Conservation (phyloP, 2,888 invertebrate species). For the Poecilobothrus nobilitatus region DNA sequence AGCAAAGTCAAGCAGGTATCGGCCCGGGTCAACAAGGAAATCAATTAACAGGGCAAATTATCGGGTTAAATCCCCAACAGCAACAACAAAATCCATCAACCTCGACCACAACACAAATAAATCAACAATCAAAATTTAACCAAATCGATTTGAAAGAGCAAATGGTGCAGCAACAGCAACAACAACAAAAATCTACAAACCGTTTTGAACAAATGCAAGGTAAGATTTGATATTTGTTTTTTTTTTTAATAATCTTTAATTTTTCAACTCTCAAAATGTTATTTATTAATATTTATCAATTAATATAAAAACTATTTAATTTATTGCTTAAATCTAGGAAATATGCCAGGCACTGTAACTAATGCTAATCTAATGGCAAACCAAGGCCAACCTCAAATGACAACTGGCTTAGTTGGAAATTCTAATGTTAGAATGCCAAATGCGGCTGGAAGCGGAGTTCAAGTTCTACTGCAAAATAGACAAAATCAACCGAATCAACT, state of each 20-base stretch:
- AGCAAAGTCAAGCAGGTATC: constrained; percentile 22
- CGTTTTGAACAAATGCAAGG: constrained; percentile 20
- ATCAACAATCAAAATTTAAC: constrained; percentile 31
- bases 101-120: constrained; percentile 18
- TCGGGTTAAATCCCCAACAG: constrained; percentile 28
- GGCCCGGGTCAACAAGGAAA: constrained; percentile 20
- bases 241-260: too few relatives aligned
- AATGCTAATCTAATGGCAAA: neutral
- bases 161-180: constrained; percentile 25
- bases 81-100: constrained; percentile 32
- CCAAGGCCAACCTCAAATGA: neutral
- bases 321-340: neutral
- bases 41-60: constrained; percentile 16
- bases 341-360: neutral
- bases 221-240: neutral
- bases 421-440: constrained; percentile 28
- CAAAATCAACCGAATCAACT: constrained; percentile 27
- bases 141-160: constrained; percentile 7
- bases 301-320: neutral
- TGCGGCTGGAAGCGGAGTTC: constrained; percentile 8
- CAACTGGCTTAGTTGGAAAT: neutral
- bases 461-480: constrained; percentile 25
- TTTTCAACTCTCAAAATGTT: too few relatives aligned
- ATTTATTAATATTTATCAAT: too few relatives aligned
- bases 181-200: constrained; percentile 20